phyloP scores from a whole-genome alignment of 2,888 invertebrate species.

The Coenonympha arcania region DNA sequence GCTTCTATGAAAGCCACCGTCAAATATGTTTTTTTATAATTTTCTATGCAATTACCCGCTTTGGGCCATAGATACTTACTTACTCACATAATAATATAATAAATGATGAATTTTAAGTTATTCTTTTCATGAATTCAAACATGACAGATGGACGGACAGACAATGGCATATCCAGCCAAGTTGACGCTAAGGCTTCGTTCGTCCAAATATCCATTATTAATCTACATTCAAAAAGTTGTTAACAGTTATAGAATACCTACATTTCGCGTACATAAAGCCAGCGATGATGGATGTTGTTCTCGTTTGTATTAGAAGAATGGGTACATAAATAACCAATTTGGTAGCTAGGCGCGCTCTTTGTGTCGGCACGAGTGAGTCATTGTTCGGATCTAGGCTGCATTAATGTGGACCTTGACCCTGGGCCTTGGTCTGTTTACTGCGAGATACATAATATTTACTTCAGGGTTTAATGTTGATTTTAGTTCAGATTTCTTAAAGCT shows the following conservation, averaged over 20 bases:
- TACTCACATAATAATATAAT: too few species aligned
- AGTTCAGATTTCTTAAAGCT: not conserved
- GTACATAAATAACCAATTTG: constrained; percentile 14
- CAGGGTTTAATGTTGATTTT: too few species aligned
- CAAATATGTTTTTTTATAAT: too few species aligned
- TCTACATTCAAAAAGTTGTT: not conserved
- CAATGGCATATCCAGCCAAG: too few species aligned
- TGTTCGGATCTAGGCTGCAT: constrained; percentile 7
- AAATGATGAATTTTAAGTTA: too few species aligned
- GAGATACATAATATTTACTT: not conserved
- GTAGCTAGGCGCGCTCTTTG: constrained; percentile 8
- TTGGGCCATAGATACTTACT: too few species aligned
- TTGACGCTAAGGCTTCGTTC: too few species aligned
- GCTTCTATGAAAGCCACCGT: too few species aligned
- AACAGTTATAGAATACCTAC: not conserved
- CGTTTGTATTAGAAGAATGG: not conserved
- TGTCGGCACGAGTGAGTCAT: not conserved
- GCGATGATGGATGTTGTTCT: constrained; percentile 4
- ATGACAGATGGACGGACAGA: too few species aligned
- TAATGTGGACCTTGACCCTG: not conserved
- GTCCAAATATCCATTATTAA: not conserved
- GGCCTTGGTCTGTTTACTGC: not conserved
- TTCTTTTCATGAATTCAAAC: too few species aligned
- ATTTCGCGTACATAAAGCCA: not conserved
- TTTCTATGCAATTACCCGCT: too few species aligned